phyloP scores from a whole-genome alignment of 2,113 vertebrate species.

The Dolichallabes microphthalmus region DNA sequence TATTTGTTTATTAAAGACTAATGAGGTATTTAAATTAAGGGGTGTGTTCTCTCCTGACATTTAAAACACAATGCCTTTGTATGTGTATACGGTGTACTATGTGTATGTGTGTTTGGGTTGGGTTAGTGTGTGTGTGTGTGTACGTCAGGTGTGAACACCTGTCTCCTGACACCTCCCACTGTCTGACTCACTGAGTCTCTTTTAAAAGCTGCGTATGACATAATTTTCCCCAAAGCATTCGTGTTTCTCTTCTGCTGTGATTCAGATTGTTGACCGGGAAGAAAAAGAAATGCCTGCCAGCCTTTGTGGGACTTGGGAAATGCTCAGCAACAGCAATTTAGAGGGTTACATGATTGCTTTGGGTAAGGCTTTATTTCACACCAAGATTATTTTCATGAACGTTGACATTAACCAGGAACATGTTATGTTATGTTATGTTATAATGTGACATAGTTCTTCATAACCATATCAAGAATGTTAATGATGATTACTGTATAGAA shows the following conservation, averaged over 20 bases:
- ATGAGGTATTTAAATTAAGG: not conserved
- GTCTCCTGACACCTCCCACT: constrained; percentile 16
- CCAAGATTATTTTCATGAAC: not conserved
- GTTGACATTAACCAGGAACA: not conserved
- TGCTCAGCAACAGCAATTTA: constrained; percentile 81
- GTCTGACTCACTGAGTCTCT: not conserved
- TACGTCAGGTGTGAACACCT: not conserved
- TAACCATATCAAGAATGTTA: not conserved
- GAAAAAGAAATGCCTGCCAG: constrained; percentile 72
- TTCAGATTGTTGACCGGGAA: not conserved
- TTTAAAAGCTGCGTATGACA: not conserved
- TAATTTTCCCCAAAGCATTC: not conserved
- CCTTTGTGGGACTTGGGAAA: constrained; percentile 82
- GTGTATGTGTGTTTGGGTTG: not conserved
- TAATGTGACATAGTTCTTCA: too few relatives aligned
- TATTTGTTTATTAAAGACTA: not conserved
- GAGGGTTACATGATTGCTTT: constrained; percentile 82
- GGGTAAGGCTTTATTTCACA: constrained; percentile 70
- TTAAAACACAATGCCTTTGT: constrained; percentile 2
- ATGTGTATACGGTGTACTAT: not conserved
- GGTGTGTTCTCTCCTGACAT: not conserved
- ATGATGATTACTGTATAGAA: not conserved
- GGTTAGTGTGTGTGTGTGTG: not conserved
- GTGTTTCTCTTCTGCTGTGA: not conserved
- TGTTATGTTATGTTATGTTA: too few relatives aligned